These are phyloP conservation scores for Pleuronectes platessa DNA, from an alignment of 2,113 vertebrate species.

Conservation along the genomic window DNA sequence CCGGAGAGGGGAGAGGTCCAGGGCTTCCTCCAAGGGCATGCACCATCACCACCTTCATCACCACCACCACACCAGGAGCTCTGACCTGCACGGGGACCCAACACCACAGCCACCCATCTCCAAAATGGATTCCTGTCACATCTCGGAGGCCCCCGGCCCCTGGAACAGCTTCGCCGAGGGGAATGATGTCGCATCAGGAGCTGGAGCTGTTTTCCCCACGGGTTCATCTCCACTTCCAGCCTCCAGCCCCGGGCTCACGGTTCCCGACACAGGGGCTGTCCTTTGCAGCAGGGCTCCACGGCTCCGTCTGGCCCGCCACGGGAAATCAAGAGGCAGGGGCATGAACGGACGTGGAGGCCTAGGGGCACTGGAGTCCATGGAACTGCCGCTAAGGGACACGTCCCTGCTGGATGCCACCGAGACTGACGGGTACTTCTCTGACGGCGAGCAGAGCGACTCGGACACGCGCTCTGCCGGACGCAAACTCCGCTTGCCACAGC, in stretches of 20 bases:
- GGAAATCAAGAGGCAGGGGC: constrained; percentile 81
- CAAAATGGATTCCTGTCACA: constrained; percentile 86
- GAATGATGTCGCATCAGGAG: constrained; percentile 48
- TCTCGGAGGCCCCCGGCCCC: constrained; percentile 70
- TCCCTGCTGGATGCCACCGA: constrained; percentile 85
- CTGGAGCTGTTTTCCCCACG: constrained; percentile 49
- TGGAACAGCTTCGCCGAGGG: constrained; percentile 47
- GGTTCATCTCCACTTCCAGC: constrained; percentile 62
- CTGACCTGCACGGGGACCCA: constrained; percentile 65
- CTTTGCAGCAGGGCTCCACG: constrained; percentile 75
- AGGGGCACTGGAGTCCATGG: constrained; percentile 21
- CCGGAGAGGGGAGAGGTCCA: constrained; percentile 62
- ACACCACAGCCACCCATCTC: constrained; percentile 84
- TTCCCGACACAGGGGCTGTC: constrained; percentile 75
- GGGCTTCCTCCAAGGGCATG: constrained; percentile 55
- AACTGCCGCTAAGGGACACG: constrained; percentile 68
- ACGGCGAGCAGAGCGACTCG: constrained; percentile 92
- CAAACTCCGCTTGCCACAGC: constrained; percentile 83
- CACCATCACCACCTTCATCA: constrained; percentile 66
- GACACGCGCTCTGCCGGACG: constrained; percentile 82
- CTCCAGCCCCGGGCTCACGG: constrained; percentile 73
- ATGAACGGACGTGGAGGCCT: constrained; percentile 44
- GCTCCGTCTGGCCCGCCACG: constrained; percentile 86
- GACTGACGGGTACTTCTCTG: constrained; percentile 93
- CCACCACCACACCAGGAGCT: constrained; percentile 69